Percentiles rank a stretch among this genome's conserved stretches.
phyloP scores from a whole-genome alignment of 2,888 invertebrate genomes.

The Calliphora vomitoria region DNA sequence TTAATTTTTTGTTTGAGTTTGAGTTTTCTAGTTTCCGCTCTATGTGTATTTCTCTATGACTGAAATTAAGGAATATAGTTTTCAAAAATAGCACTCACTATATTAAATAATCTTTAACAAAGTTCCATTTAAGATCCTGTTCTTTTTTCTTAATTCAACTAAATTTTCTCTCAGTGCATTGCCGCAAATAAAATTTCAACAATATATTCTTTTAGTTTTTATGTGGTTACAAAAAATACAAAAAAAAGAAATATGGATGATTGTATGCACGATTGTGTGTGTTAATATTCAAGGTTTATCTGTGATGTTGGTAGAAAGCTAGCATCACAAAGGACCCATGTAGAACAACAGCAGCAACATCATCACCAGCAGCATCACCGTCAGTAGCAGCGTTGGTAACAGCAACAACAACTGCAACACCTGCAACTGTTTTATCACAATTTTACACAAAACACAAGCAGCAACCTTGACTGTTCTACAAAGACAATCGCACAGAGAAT shows the following conservation, averaged over 20 bases:
- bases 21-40: too few species aligned
- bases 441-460: constrained; percentile 53
- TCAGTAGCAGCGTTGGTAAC: constrained; percentile 13
- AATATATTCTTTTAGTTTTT: constrained; percentile 50
- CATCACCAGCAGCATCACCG: constrained; percentile 20
- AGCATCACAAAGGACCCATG: constrained; percentile 67
- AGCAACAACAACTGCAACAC: constrained; percentile 53
- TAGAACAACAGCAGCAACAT: constrained; percentile 17
- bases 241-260: constrained; percentile 10
- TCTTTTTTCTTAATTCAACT: not conserved
- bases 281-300: constrained; percentile 69
- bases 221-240: constrained; percentile 46
- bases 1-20: too few species aligned
- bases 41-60: too few species aligned
- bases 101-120: not conserved
- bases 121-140: too few species aligned
- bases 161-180: constrained; percentile 34
- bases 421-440: constrained; percentile 69
- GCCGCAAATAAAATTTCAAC: constrained; percentile 38
- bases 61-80: too few species aligned
- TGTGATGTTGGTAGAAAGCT: constrained; percentile 61
- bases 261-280: constrained; percentile 24
- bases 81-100: too few species aligned
- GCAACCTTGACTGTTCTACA: constrained; percentile 70
- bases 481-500: constrained; percentile 31